Evolutionary conservation across 64 coral and sea anemone genomes (phyloP).

Genomic region (Montipora foliosa): DNA sequence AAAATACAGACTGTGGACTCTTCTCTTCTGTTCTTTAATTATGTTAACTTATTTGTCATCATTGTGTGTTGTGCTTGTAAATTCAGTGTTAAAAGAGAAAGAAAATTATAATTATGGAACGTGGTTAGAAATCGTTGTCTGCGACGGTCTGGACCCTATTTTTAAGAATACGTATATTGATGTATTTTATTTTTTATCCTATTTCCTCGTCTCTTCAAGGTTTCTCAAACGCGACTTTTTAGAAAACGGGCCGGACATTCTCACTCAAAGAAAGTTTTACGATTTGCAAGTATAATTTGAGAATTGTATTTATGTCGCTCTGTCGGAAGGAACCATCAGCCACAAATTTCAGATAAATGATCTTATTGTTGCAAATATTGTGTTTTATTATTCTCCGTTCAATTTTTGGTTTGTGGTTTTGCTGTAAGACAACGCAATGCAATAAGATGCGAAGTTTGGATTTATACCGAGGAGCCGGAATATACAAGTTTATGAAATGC

Average conservation of each 20-base stretch:
- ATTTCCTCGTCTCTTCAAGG: no score
- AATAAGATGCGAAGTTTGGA: neutral
- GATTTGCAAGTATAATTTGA: slow-evolving; percentile 52
- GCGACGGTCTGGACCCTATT: no score
- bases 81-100: no score
- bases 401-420: neutral
- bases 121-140: no score
- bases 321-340: neutral
- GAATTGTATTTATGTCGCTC: neutral
- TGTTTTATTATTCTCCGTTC: neutral
- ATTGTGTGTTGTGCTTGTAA: no score
- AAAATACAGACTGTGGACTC: no score
- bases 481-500: no score
- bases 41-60: neutral
- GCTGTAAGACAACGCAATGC: neutral
- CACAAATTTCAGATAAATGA: neutral
- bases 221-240: no score
- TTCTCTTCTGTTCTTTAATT: neutral
- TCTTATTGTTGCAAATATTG: neutral
- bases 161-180: no score
- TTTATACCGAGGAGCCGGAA: neutral
- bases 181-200: no score
- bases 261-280: neutral
- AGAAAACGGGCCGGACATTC: no score
- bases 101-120: no score